Conservation (phyloP, 2,888 invertebrate species). For the Orthosia gothica region DNA sequence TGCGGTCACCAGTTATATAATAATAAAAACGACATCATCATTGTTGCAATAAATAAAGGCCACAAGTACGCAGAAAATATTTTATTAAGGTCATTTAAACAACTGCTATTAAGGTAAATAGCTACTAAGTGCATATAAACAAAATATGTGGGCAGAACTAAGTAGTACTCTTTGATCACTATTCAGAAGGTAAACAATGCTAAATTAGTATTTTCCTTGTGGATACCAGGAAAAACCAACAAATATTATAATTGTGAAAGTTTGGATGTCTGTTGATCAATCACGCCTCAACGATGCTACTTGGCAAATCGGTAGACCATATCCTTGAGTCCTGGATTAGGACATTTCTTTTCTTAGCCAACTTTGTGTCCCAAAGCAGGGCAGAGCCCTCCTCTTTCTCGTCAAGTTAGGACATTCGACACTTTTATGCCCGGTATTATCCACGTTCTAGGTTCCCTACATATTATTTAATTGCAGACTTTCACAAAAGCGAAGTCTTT, state of each 20-base stretch:
- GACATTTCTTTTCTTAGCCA: too few relatives aligned
- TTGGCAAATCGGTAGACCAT: too few relatives aligned
- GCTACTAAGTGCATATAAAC: slow-evolving; percentile 12
- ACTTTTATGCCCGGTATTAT: too few relatives aligned
- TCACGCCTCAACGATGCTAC: too few relatives aligned
- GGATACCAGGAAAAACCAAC: not conserved
- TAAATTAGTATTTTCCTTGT: not conserved
- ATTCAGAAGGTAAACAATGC: not conserved
- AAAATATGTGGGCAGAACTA: slow-evolving; percentile 9
- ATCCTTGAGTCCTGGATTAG: too few relatives aligned
- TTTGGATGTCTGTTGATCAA: too few relatives aligned
- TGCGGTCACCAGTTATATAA: not conserved
- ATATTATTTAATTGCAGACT: not conserved
- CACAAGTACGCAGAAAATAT: slow-evolving; percentile 36
- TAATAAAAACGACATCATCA: not conserved
- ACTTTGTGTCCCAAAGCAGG: too few relatives aligned
- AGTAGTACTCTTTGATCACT: slow-evolving; percentile 1
- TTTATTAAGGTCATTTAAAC: slow-evolving; percentile 33
- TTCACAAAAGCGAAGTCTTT: not conserved
- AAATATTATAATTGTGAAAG: not conserved
- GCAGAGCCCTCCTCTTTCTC: too few relatives aligned
- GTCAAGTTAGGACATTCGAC: too few relatives aligned
- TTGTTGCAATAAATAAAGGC: slow-evolving; percentile 30
- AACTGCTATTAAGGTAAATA: slow-evolving; percentile 21
- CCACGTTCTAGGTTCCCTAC: too few relatives aligned